These are phyloP conservation scores for Sternotherus odoratus DNA, from an alignment of 2,797 vertebrate species.

Conservation along the genomic window DNA sequence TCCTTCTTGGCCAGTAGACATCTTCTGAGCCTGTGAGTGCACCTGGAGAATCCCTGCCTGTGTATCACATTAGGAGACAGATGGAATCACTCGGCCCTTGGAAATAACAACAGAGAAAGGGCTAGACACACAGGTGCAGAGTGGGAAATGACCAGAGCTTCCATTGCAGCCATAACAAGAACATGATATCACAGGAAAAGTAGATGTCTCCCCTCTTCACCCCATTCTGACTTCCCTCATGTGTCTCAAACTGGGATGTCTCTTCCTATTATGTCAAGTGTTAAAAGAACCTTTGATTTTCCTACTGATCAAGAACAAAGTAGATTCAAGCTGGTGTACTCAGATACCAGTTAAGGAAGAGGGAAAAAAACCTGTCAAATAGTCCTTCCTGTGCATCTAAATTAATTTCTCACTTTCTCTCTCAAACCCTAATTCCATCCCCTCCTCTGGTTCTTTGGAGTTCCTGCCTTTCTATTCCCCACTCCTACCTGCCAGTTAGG, in stretches of 20 bases:
- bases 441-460: neutral
- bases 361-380: neutral
- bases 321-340: neutral
- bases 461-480: neutral
- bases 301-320: neutral
- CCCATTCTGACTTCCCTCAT: neutral
- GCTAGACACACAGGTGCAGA: conserved; percentile 29
- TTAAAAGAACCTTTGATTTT: neutral
- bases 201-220: neutral
- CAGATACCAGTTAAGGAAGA: neutral
- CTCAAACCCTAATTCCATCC: neutral
- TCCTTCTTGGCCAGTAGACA: neutral
- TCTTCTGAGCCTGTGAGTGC: neutral
- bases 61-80: neutral
- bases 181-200: neutral
- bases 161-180: conserved; percentile 11
- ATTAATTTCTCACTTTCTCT: neutral
- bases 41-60: conserved; percentile 3
- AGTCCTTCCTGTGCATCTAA: neutral
- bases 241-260: neutral
- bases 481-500: fast-evolving
- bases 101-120: conserved; percentile 22
- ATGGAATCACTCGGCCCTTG: conserved; percentile 21
- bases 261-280: neutral
- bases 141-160: conserved; percentile 21